Evolutionary conservation across 2,113 vertebrate species (phyloP).

Genomic region (Neolamprologus sp.): DNA sequence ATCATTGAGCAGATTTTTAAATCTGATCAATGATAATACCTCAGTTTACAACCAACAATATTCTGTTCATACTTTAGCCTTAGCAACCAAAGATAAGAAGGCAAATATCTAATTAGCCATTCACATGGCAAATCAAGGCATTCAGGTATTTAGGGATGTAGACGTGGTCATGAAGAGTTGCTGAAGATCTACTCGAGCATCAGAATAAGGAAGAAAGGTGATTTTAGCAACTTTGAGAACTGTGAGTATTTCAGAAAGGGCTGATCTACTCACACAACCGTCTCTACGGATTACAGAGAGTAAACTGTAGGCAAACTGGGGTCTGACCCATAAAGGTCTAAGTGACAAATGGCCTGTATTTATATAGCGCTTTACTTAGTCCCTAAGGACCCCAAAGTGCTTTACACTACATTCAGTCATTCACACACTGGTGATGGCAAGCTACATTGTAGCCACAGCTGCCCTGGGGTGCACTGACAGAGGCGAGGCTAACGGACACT

Average conservation of each 20-base stretch:
- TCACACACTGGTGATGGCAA: neutral
- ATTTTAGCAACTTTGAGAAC: neutral
- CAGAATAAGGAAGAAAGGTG: neutral
- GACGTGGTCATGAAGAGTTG: neutral
- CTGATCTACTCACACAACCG: neutral
- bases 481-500: neutral
- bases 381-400: neutral
- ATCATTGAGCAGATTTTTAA: neutral
- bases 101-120: neutral
- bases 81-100: neutral
- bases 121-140: neutral
- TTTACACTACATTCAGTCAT: neutral
- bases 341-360: neutral
- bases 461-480: neutral
- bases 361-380: neutral
- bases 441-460: neutral
- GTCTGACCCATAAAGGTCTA: neutral
- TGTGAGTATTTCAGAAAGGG: neutral
- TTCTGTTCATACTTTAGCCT: neutral
- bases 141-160: neutral
- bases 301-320: neutral
- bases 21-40: neutral
- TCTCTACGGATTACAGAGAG: neutral
- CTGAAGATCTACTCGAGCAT: neutral
- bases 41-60: neutral